Base-by-base conservation (phyloP, 30 jellyfish, hydroid and myxozoan genomes). In the Hydractinia echinata region DNA sequence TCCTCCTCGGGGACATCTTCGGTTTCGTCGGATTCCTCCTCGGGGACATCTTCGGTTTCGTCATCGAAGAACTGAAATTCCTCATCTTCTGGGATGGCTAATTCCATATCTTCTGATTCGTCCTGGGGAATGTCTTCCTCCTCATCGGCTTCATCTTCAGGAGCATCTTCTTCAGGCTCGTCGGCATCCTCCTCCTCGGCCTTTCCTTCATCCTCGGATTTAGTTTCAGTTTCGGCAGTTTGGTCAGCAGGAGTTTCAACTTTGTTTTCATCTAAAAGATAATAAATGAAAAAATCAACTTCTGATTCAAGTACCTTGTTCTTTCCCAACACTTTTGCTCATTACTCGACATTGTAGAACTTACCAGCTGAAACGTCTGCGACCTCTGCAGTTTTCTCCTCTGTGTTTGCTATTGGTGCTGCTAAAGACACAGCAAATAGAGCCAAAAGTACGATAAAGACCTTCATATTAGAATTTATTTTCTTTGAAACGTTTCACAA, bases 131-230 rank as follows among this genome's bases (percentile, higher is more conserved):
- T 51, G 15, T 68, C 79, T 20, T 68, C 79, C 30, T 14, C 51
- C 13, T 68, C 83, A 5, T 76, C 84, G 55, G 13, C 72, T 55
- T 76, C 84, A 20, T 76, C 84, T 54, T 76, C 76, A 8, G 73
- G 19, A 16, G 21, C 83, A 14, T 21, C 83, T 51, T 73, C 83
- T 73, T 73, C 83, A 16, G 30, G 76, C 52, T 73, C 83, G 13
- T 73, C 83, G 30, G 21, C 83, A 14, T 18, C 83, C 30, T 73
- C 83, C 30, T 73, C 83, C 30, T 18, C 83, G 30, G 1, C 83
- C 73, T 73, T 76, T 73, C 4, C 56, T 51, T 73, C 18, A 16
- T 76, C 74, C 39, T 64, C 6, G 74, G 74, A 2, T 64, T 64
- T 51, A 13, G 3, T 16, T 11, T 13, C 69, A 13, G 74, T 64